A percentile compares a stretch with the other conserved stretches of the same genome.
Conservation (phyloP, 2,113 vertebrate species). For the Tragelaphus buxtoni region DNA sequence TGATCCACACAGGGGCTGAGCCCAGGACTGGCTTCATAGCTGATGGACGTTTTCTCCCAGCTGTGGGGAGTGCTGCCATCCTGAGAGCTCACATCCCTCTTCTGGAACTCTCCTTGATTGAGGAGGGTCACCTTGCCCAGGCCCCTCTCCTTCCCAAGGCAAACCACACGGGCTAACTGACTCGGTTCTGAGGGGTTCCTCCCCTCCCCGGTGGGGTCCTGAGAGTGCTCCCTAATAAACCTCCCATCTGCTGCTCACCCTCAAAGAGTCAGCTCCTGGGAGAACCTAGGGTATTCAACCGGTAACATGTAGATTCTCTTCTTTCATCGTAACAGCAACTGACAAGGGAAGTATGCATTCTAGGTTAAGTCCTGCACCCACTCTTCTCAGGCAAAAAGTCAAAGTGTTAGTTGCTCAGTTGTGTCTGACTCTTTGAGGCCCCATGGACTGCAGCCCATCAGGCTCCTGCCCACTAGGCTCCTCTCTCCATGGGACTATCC, state of each 20-base stretch:
- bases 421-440: neutral
- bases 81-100: neutral
- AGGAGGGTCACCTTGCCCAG: neutral
- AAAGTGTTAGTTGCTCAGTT: neutral
- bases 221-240: neutral
- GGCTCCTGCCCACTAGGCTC: neutral
- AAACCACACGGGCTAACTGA: neutral
- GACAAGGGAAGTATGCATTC: neutral
- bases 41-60: neutral
- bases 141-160: neutral
- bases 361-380: neutral
- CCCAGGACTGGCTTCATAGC: neutral
- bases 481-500: neutral
- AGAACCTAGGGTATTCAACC: neutral
- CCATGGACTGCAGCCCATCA: neutral
- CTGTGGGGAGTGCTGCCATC: neutral
- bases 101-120: neutral
- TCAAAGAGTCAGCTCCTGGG: neutral
- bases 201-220: too few relatives aligned
- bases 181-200: neutral
- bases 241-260: accelerated
- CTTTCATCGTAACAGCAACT: neutral
- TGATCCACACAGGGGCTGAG: neutral
- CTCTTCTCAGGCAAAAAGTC: neutral
- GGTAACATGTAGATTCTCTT: neutral